phyloP scores from a whole-genome alignment of 2,113 vertebrate genomes.

The Desmodus rotundus region DNA sequence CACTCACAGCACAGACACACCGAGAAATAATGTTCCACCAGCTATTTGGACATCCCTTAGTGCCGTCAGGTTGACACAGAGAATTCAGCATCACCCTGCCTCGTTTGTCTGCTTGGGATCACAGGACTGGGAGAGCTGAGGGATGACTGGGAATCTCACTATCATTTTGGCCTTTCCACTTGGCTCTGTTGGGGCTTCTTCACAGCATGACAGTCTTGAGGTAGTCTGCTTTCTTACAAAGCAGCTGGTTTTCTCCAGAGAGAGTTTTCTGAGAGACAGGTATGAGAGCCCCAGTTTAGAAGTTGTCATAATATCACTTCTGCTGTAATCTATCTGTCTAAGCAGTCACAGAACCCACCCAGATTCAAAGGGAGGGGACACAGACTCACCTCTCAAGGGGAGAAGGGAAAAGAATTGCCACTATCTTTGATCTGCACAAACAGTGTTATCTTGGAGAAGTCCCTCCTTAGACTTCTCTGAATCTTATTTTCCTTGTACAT shows the following conservation, averaged over 20 bases:
- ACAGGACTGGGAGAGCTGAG: background rate
- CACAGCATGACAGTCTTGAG: background rate
- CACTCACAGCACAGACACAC: background rate
- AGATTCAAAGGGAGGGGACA: background rate
- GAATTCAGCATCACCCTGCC: background rate
- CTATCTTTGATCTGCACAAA: background rate
- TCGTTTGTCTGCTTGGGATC: background rate
- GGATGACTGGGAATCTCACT: background rate
- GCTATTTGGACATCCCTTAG: background rate
- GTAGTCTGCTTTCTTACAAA: background rate
- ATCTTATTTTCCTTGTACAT: background rate
- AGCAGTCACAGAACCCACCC: background rate
- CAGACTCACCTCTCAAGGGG: background rate
- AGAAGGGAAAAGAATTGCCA: background rate
- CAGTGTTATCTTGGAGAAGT: background rate
- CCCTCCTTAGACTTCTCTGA: background rate
- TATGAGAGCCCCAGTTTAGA: background rate
- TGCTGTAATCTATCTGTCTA: background rate
- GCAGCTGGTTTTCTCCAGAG: background rate
- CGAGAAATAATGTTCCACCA: background rate
- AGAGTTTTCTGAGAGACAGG: background rate
- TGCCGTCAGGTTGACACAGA: background rate
- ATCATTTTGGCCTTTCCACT: background rate
- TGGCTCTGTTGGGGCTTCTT: background rate
- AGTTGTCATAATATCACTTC: background rate